Base-by-base conservation (phyloP, 2,113 vertebrate genomes). In the Trinectes maculatus region DNA sequence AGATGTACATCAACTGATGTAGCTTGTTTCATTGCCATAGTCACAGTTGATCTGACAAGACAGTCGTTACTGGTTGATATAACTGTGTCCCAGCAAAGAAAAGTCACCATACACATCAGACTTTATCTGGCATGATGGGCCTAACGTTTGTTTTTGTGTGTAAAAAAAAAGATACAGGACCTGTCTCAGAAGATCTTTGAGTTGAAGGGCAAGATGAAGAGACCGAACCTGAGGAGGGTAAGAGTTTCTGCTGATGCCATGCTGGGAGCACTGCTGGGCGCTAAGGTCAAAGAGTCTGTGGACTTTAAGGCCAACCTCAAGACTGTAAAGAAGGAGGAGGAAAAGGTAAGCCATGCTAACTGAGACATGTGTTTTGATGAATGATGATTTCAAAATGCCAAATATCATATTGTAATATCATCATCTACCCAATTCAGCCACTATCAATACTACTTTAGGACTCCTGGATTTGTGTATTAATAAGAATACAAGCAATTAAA, bases 121-220 rank as follows among this genome's bases (percentile, higher is more conserved):
- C n/a, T n/a, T n/a, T n/a, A n/a, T n/a, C n/a, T n/a, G n/a, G n/a
- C n/a, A 40, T n/a, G 16, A 6, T 40, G 39, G 16, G 16, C 39
- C 11, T 40, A n/a, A n/a, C 7, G 3, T 44, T 56, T 78, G 11
- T 43, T 26, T 51, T 46, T 39, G 10, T 58, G 18, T 28, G 47
- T n/a, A n/a, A n/a, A 1, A 4, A 33, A 36, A 70, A 67, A 94
- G 93, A 86, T 93, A 51, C 65, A 75, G 26, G 84, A 91, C 62
- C 82, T 94, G 59, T 83, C 83, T 59, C 88, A 89, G 72, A 94
- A 94, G 83, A 91, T 94, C 65, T 85, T 64, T 71, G 92, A 94
- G 60, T 44, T 94, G 63, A 93, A 92, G 80, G 93, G 93, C n/a
- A 94, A 94, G 82, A 91, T 94, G 91, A 94, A 93, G 80, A 89